phyloP scores from a whole-genome alignment of 2,113 vertebrate genomes.

The Pimephales promelas region DNA sequence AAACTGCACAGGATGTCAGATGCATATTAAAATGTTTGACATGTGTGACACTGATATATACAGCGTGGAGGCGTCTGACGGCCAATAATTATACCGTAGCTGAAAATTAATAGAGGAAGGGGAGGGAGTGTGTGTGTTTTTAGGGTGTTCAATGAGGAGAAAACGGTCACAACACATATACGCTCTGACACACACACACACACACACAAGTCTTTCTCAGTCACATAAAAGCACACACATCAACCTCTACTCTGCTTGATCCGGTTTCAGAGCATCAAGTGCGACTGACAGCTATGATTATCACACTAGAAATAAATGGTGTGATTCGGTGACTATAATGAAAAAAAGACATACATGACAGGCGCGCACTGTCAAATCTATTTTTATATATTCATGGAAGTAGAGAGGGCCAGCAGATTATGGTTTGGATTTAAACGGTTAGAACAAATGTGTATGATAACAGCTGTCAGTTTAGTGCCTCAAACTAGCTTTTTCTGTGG shows the following conservation, averaged over 20 bases:
- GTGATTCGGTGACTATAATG: conserved; percentile 23
- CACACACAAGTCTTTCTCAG: not conserved
- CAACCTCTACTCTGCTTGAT: conserved; percentile 12
- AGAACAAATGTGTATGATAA: not conserved
- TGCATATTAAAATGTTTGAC: conserved; percentile 26
- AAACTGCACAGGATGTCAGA: not conserved
- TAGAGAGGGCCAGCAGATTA: not conserved
- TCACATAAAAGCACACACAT: conserved; percentile 32
- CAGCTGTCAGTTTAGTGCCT: not conserved
- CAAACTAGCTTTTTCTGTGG: not conserved
- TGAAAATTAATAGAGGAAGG: not conserved
- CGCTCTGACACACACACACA: conserved; percentile 11
- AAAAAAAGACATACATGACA: not conserved
- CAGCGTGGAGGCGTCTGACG: conserved; percentile 4
- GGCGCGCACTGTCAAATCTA: conserved; percentile 14
- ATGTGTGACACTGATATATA: conserved; percentile 26
- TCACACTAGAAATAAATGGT: conserved; percentile 36
- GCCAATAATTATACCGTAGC: conserved; percentile 32
- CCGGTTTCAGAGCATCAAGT: conserved; percentile 41
- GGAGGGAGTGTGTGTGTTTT: not conserved
- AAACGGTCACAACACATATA: conserved; percentile 12
- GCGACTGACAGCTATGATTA: conserved; percentile 46
- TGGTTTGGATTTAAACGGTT: conserved; percentile 20
- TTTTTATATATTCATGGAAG: not conserved
- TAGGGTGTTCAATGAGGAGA: not conserved